Conservation (phyloP, 2,113 vertebrate genomes). For the Podarcis muralis region DNA sequence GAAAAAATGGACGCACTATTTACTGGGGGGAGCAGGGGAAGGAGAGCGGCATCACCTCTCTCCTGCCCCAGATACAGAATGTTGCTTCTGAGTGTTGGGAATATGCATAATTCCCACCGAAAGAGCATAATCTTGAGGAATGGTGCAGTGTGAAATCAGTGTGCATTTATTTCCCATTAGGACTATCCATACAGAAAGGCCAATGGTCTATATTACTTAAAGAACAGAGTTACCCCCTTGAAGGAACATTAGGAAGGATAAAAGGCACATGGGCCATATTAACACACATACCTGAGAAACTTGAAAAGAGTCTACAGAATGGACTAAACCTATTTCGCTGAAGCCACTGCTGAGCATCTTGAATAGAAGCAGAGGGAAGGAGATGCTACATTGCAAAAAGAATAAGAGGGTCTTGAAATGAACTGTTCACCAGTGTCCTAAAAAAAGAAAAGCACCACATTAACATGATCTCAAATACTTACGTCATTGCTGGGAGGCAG, state of each 20-base stretch:
- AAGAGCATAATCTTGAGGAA: neutral
- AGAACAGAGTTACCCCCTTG: neutral
- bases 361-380: conserved; percentile 86
- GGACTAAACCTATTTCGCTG: conserved; percentile 90
- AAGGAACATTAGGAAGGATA: neutral
- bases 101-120: neutral
- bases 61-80: neutral
- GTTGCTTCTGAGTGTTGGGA: neutral
- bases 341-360: conserved; percentile 93
- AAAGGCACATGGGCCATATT: conserved; percentile 11
- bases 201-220: neutral
- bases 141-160: neutral
- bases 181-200: neutral
- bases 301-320: conserved; percentile 91
- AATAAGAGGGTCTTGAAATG: conserved; percentile 79
- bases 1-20: neutral
- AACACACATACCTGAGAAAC: conserved; percentile 86
- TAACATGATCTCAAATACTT: conserved; percentile 79
- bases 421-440: conserved; percentile 74
- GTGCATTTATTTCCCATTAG: neutral
- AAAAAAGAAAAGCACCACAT: conserved; percentile 72
- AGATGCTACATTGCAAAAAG: conserved; percentile 89
- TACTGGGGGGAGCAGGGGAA: neutral
- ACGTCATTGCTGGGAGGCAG: conserved; percentile 84
- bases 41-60: neutral